phyloP scores from a whole-genome alignment of 2,888 invertebrate species.

The Rhagonycha lutea region DNA sequence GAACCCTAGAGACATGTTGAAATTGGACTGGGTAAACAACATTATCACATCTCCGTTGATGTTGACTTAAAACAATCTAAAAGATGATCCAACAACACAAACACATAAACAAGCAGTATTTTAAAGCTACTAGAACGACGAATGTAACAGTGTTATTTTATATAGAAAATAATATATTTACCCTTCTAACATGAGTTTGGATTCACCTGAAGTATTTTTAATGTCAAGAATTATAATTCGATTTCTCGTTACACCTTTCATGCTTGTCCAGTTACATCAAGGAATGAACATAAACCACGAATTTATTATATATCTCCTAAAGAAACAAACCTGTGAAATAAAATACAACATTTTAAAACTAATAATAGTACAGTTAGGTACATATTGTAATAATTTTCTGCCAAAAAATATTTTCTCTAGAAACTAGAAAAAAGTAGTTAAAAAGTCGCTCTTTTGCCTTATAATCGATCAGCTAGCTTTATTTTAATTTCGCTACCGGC shows the following conservation, averaged over 20 bases:
- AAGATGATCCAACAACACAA: conserved; percentile 9
- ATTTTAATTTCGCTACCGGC: too few relatives aligned
- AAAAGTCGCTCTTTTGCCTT: too few relatives aligned
- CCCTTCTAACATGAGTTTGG: not conserved
- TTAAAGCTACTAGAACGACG: not conserved
- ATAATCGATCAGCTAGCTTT: too few relatives aligned
- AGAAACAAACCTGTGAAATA: not conserved
- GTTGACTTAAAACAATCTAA: conserved; percentile 29
- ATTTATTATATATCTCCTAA: not conserved
- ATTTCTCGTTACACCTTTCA: not conserved
- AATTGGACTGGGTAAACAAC: conserved; percentile 27
- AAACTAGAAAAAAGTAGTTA: too few relatives aligned
- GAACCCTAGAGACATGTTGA: conserved; percentile 20
- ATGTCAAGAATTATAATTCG: not conserved
- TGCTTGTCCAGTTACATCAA: not conserved
- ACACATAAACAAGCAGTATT: not conserved
- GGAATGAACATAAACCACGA: not conserved
- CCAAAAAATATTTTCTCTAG: too few relatives aligned
- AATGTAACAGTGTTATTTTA: not conserved
- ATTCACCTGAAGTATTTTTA: not conserved
- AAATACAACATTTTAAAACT: too few relatives aligned
- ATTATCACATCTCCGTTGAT: conserved; percentile 26
- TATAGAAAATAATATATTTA: not conserved
- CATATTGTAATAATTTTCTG: too few relatives aligned
- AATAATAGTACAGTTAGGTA: too few relatives aligned